Evolutionary conservation across 1,140 invertebrate genomes (phyloP).

Genomic region (Drosophila bipectinata): DNA sequence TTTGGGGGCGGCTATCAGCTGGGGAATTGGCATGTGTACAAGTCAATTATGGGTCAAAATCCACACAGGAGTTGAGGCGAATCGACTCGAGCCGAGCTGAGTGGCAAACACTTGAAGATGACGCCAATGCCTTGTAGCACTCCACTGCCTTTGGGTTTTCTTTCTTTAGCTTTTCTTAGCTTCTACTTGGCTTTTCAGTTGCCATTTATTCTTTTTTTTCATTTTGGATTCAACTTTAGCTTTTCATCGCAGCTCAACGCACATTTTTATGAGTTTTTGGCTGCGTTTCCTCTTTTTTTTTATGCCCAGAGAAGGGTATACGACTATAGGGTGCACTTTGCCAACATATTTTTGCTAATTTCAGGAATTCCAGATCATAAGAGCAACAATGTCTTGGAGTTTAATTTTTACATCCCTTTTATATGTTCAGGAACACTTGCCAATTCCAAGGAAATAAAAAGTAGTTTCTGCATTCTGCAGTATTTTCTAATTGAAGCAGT

Average conservation of each 20-base stretch:
- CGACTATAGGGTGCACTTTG: slow-evolving; percentile 18
- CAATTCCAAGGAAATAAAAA: neutral
- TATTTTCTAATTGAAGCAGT: neutral
- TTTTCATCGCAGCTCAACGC: slow-evolving; percentile 26
- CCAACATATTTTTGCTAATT: slow-evolving; percentile 26
- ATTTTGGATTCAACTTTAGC: neutral
- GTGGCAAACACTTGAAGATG: slow-evolving; percentile 65
- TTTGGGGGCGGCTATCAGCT: slow-evolving; percentile 29
- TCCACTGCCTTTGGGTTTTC: slow-evolving; percentile 2
- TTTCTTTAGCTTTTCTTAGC: slow-evolving; percentile 3
- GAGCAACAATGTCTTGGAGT: slow-evolving; percentile 15
- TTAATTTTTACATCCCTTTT: neutral
- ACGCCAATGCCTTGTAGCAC: slow-evolving; percentile 38
- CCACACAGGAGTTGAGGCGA: slow-evolving; percentile 68
- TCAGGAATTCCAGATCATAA: neutral
- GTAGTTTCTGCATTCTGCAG: neutral
- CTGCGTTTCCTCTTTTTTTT: slow-evolving; percentile 28
- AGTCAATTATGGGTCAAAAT: slow-evolving; percentile 81
- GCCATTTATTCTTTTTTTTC: neutral
- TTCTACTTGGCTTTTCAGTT: slow-evolving; percentile 8
- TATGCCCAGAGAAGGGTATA: slow-evolving; percentile 30
- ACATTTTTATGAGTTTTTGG: slow-evolving; percentile 71
- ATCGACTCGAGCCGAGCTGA: slow-evolving; percentile 24
- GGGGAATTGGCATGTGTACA: slow-evolving; percentile 78
- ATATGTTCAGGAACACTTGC: neutral